Evolutionary conservation across 2,888 invertebrate genomes (phyloP), one percentile per base, ranked within the genome.

Genomic region (Thyatira batis): DNA sequence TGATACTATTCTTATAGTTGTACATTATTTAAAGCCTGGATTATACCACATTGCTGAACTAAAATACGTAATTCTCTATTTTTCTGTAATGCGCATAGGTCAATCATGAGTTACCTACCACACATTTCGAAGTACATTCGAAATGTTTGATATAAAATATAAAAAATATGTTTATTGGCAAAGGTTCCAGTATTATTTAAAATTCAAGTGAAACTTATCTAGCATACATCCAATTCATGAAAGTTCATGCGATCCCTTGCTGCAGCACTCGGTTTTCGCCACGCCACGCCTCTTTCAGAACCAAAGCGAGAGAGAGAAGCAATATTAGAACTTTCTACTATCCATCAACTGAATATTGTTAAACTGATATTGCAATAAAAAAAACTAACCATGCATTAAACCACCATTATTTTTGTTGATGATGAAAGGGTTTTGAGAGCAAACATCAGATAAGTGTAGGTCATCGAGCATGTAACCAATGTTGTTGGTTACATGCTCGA

Each of bases 401-500:
- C 84, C 89, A 2, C 85, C 88, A 55, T 80, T 80, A 70, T 91
- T 90, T 71, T 73, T 83, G 1, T 64, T 92, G 20, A 61, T 91
- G 0, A 64, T 81, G 0, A 70, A 76, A 58, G 80, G 84, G 0
- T 84, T 85, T 63, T 91, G 91, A 91, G 92, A 85, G 85, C 61
- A 89, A 85, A 60, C 92, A 92, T 70, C 81, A 77, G 48, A 92
- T n/a, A n/a, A n/a, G n/a, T n/a, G n/a, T n/a, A n/a, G n/a, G n/a
- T n/a, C n/a, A n/a, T n/a, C n/a, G n/a, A 89, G 73, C 85, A 90
- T 80, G 92, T 88, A 71, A 54, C n/a, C 13, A 43, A 10, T 8
- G 52, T 13, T 53, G 45, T 23, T 6, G 51, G 17, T 43, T 28
- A 1, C 44, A n/a, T n/a, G n/a, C n/a, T n/a, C n/a, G n/a, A n/a